Percentiles rank a stretch among this genome's conserved stretches.
Evolutionary conservation across 2,113 vertebrate genomes (phyloP).

Genomic region (Cynocephalus volans): DNA sequence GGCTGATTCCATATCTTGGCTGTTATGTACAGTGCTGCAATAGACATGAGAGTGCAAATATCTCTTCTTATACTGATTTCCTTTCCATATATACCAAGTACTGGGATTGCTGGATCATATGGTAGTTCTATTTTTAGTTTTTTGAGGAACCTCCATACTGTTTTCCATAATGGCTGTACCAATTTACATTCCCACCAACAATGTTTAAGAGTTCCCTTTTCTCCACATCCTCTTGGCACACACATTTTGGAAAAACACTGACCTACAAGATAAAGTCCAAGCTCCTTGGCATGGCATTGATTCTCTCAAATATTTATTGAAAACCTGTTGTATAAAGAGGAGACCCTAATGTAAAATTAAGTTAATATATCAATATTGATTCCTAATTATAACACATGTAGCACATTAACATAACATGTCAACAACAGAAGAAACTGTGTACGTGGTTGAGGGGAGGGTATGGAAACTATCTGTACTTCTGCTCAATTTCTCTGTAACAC

Average conservation of each 20-base stretch:
- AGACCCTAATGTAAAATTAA: too few species aligned
- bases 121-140: conserved; percentile 58
- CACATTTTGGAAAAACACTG: not conserved
- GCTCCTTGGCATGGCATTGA: not conserved
- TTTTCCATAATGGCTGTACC: conserved; percentile 60
- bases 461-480: too few species aligned
- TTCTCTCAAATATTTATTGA: conserved; percentile 18
- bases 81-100: not conserved
- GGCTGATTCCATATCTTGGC: not conserved
- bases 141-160: conserved; percentile 53
- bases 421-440: too few species aligned
- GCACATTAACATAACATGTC: too few species aligned
- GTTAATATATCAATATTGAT: too few species aligned
- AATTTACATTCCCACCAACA: too few species aligned
- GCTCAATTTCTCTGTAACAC: too few species aligned
- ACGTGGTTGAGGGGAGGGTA: too few species aligned
- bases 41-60: not conserved
- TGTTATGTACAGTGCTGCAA: not conserved
- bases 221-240: not conserved
- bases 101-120: not conserved
- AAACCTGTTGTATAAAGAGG: not conserved
- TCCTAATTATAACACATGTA: too few species aligned
- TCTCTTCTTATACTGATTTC: too few species aligned
- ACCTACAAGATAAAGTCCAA: conserved; percentile 3
- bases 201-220: too few species aligned